Evolutionary conservation across 2,888 invertebrate genomes (phyloP), one percentile per base, ranked within the genome.

Genomic region (Chelonus formosanus): DNA sequence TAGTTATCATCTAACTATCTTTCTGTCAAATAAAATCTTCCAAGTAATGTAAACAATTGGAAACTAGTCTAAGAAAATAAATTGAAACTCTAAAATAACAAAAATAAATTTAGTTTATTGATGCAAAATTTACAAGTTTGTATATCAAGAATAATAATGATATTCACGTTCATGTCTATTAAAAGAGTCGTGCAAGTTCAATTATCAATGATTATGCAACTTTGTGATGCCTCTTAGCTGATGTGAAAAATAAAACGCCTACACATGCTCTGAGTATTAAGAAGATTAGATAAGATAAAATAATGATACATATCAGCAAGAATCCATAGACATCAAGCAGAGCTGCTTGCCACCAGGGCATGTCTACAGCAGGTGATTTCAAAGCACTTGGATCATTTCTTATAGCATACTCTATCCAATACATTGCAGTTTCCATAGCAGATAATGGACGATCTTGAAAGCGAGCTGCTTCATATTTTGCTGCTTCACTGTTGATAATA

Each of bases 391-490:
- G 64, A 3, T 72, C 74, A 62, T 76, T 71, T 62, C 74, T 70
- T 8, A 74, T 52, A 6, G 72, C 70, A 61, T 75, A 77, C 57
- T 77, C 76, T 10, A 75, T 67, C 77, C 77, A 77, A 68, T 68
- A 77, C 59, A 70, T 67, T 1, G 75, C 73, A 0, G 72, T 74
- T 10, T 76, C 72, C 65, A 72, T 67, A 4, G 77, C 71, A 45
- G 54, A 70, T 65, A 73, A 67, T 32, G 75, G 77, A 63, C 74
- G 71, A 63, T 77, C 77, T 1, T 73, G 63, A 48, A 82, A 82
- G 55, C 54, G 70, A 8, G n/a, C 47, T 4, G 82, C 81, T 40
- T 76, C 3, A 0, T 53, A 57, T 36, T 66, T 67, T 0, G 84
- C 76, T n/a, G 78, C 84, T 4, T 80, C 70, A 47, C 73, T 79